These are phyloP conservation scores for Drosophila paucipuncta DNA, from an alignment of 2,888 invertebrate species.

Conservation along the genomic window DNA sequence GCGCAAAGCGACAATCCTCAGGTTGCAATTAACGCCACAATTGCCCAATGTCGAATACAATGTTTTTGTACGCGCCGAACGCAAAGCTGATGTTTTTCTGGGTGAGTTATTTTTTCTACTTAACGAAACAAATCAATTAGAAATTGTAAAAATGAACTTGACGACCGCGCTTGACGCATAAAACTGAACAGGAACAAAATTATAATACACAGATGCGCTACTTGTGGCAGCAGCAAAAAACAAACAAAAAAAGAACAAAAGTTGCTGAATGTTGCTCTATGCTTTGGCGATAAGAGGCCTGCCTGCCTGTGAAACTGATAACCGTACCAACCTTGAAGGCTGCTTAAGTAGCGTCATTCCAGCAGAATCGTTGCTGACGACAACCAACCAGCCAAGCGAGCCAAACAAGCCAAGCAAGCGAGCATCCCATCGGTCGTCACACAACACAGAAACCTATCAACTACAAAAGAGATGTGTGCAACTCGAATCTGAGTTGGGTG, in stretches of 20 bases:
- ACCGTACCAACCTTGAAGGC: slow-evolving; percentile 69
- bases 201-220: slow-evolving; percentile 34
- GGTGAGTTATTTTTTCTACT: slow-evolving; percentile 69
- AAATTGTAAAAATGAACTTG: slow-evolving; percentile 33
- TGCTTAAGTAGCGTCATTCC: slow-evolving; percentile 43
- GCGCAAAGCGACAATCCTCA: slow-evolving; percentile 76
- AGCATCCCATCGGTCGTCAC: slow-evolving; percentile 6
- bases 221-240: slow-evolving; percentile 3
- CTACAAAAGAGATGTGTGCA: slow-evolving; percentile 23
- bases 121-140: slow-evolving; percentile 9
- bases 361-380: slow-evolving; percentile 53
- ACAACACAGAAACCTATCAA: slow-evolving; percentile 8
- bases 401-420: neutral
- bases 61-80: slow-evolving; percentile 83
- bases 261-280: slow-evolving; percentile 24
- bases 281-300: slow-evolving; percentile 43
- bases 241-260: neutral
- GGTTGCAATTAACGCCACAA: slow-evolving; percentile 81
- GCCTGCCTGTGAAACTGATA: slow-evolving; percentile 50
- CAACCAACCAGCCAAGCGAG: slow-evolving; percentile 18
- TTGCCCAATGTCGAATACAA: slow-evolving; percentile 66
- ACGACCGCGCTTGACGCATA: slow-evolving; percentile 30
- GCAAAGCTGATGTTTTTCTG: slow-evolving; percentile 83
- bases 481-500: neutral
- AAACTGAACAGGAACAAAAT: slow-evolving; percentile 32